A percentile compares a stretch with the other conserved stretches of the same genome.
Evolutionary conservation across 2,113 vertebrate genomes (phyloP).

Genomic region (Nestor notabilis): DNA sequence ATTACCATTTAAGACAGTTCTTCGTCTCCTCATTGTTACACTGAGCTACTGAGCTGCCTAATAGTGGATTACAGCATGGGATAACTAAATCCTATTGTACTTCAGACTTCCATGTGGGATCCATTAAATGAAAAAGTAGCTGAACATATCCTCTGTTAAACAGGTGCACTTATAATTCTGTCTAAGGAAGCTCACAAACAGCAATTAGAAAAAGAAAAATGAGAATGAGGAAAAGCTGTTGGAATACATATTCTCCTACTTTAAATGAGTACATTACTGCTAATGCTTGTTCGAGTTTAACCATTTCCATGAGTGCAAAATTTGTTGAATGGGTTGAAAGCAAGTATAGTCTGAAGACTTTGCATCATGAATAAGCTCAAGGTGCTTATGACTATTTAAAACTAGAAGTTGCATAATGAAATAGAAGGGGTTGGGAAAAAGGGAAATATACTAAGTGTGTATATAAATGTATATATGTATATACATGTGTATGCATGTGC

Average conservation of each 20-base stretch:
- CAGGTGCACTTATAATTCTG: neutral
- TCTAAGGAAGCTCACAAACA: neutral
- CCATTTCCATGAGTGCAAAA: neutral
- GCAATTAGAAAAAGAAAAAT: neutral
- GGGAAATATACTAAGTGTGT: fast-evolving
- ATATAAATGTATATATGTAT: neutral
- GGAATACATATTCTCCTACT: neutral
- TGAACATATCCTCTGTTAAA: neutral
- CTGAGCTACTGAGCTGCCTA: neutral
- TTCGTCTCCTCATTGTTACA: neutral
- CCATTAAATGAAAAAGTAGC: neutral
- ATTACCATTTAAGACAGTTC: neutral
- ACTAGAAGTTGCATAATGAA: neutral
- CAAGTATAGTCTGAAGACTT: neutral
- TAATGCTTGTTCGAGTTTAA: neutral
- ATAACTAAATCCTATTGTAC: neutral
- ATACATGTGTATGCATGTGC: fast-evolving
- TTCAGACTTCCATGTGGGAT: neutral
- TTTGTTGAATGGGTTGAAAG: neutral
- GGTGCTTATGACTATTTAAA: neutral
- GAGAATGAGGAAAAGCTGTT: neutral
- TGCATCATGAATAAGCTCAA: neutral
- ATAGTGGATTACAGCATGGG: neutral
- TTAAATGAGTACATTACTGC: neutral
- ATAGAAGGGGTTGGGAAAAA: neutral